Base-by-base conservation (phyloP, 2,113 vertebrate genomes). In the Sinocyclocheilus anshuiensis region DNA sequence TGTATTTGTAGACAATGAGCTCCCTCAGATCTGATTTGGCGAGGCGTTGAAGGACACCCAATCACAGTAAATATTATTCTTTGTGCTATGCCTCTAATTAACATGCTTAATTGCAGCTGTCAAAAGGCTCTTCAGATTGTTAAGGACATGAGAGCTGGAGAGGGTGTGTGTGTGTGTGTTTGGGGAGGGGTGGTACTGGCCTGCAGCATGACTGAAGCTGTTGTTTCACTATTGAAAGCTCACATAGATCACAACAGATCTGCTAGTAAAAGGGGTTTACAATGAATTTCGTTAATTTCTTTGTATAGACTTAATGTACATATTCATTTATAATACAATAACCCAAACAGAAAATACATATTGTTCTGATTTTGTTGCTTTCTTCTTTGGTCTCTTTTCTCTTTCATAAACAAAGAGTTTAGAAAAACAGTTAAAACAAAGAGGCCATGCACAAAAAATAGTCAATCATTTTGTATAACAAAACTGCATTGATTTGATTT, bases 31-130 rank as follows among this genome's bases (percentile, higher is more conserved):
- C 88, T 85, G 81, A 95, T 95, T 95, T 93, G 93, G 94, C 95
- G 94, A 95, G 95, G 94, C 93, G 94, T 94, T 95, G 93, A 93
- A 95, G 94, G 93, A 95, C 92, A 94, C 94, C 95, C 93, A 93
- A 92, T 90, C 95, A 95, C 95, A 93, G 95, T 96, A 96, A 97
- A 96, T 96, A 96, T 96, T 96, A 96, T 96, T 95, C 93, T 95
- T 95, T 95, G 96, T 95, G 94, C 94, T 95, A 93, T 91, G 91
- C 95, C 94, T 93, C 95, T 96, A 96, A 96, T 97, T 97, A 96
- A 95, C 95, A 94, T 96, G 94, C 94, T 96, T 96, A 97, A 96
- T 96, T 96, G 94, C 93, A 93, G 93, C 95, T 96, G 95, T 96
- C 95, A 96, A 95, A 96, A 96, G 94, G 94, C 94, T 95, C 94